Conservation (phyloP, 2,888 invertebrate genomes). For the Eilema caniola region DNA sequence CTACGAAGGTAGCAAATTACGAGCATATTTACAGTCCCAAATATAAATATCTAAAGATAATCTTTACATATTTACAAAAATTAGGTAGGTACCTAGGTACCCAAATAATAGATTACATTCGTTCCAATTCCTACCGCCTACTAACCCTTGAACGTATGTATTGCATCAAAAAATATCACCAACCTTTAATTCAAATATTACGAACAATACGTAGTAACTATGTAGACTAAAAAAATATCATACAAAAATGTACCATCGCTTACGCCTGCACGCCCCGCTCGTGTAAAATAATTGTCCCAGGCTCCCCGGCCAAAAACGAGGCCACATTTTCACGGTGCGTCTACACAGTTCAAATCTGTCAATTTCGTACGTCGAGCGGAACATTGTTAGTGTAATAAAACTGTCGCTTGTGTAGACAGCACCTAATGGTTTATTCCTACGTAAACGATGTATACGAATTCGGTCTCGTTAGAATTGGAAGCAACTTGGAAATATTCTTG, state of each 20-base stretch:
- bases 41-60: too few relatives aligned
- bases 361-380: slow-evolving; percentile 9
- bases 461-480: background rate
- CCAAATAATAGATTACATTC: too few relatives aligned
- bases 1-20: too few relatives aligned
- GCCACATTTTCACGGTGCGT: background rate
- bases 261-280: background rate
- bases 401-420: slow-evolving; percentile 12
- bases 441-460: background rate
- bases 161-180: background rate
- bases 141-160: too few relatives aligned
- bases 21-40: too few relatives aligned
- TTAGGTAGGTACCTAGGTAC: too few relatives aligned
- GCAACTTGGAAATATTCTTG: background rate
- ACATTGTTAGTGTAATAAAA: slow-evolving; percentile 15
- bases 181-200: background rate
- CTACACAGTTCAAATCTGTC: slow-evolving; percentile 11
- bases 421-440: slow-evolving; percentile 6
- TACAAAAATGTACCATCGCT: background rate
- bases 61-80: too few relatives aligned
- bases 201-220: slow-evolving; percentile 9
- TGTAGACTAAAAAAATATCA: background rate
- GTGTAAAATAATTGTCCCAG: slow-evolving; percentile 9
- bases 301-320: background rate
- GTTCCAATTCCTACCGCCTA: too few relatives aligned